phyloP scores from a whole-genome alignment of 2,888 invertebrate genomes.

The Candidula unifasciata region DNA sequence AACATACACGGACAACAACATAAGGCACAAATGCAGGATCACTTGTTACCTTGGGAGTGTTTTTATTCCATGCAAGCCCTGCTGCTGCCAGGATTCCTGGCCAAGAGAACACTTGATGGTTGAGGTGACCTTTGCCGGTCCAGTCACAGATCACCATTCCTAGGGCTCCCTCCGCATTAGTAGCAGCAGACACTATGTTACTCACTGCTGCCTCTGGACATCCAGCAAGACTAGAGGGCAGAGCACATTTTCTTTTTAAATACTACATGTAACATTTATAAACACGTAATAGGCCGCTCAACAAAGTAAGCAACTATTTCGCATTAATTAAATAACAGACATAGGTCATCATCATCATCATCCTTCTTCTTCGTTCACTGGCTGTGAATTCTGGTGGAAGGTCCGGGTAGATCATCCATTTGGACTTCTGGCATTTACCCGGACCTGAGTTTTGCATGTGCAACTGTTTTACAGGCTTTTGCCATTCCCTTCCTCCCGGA shows the following conservation, averaged over 20 bases:
- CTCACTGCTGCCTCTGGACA: constrained; percentile 82
- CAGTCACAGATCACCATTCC: constrained; percentile 82
- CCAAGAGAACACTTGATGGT: constrained; percentile 82
- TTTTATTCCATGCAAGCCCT: constrained; percentile 82
- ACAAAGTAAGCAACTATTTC: too few species aligned
- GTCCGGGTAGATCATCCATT: too few species aligned
- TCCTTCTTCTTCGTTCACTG: too few species aligned
- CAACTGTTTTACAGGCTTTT: too few species aligned
- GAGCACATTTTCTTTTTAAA: background rate
- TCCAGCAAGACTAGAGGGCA: constrained; percentile 79
- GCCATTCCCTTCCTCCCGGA: too few species aligned
- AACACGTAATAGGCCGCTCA: too few species aligned
- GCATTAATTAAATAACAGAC: too few species aligned
- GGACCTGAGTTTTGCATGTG: too few species aligned
- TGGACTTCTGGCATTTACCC: too few species aligned
- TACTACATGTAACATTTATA: too few species aligned
- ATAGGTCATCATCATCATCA: too few species aligned
- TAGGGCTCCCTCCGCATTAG: constrained; percentile 79
- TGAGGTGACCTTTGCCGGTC: constrained; percentile 82
- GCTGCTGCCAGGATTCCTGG: constrained; percentile 81
- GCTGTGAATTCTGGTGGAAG: too few species aligned
- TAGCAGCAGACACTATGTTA: constrained; percentile 81
- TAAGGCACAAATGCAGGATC: background rate
- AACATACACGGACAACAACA: background rate
- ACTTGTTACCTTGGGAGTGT: constrained; percentile 78